These are phyloP conservation scores for Dione juno DNA, from an alignment of 2,888 invertebrate genomes.

Conservation along the genomic window DNA sequence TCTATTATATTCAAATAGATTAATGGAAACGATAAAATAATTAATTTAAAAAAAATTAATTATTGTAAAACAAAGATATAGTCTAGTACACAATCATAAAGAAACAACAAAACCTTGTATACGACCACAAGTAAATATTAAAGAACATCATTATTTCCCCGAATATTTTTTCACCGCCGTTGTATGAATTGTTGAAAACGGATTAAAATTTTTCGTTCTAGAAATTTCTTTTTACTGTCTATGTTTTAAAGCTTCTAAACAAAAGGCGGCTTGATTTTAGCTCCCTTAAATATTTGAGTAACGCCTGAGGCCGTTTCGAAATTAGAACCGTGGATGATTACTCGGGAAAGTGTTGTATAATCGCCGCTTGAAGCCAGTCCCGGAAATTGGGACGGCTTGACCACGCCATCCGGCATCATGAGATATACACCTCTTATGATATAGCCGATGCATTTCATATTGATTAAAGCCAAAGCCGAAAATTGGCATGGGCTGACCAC, in stretches of 20 bases:
- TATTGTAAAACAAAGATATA: too few species aligned
- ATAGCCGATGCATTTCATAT: conserved; percentile 30
- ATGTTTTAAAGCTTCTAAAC: conserved; percentile 41
- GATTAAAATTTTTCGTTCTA: conserved; percentile 32
- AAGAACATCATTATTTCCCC: conserved; percentile 30
- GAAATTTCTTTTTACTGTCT: conserved; percentile 36
- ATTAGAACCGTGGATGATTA: conserved; percentile 41
- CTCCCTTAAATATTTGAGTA: conserved; percentile 44
- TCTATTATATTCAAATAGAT: too few species aligned
- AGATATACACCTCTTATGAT: conserved; percentile 22
- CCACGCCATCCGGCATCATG: conserved; percentile 51
- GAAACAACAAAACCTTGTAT: neutral
- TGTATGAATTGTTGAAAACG: conserved; percentile 37
- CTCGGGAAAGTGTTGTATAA: conserved; percentile 42
- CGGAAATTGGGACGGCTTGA: conserved; percentile 69
- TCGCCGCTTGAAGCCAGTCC: conserved; percentile 41
- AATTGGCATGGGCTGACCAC: conserved; percentile 23
- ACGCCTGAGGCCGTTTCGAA: conserved; percentile 38
- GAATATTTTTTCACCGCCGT: conserved; percentile 22
- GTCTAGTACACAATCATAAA: neutral
- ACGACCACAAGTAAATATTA: conserved; percentile 19
- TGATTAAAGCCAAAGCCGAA: conserved; percentile 21
- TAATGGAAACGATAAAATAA: too few species aligned
- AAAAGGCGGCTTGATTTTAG: conserved; percentile 42
- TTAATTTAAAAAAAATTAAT: neutral